Evolutionary conservation across 2,113 vertebrate species (phyloP).

Genomic region (Thunnus thynnus): DNA sequence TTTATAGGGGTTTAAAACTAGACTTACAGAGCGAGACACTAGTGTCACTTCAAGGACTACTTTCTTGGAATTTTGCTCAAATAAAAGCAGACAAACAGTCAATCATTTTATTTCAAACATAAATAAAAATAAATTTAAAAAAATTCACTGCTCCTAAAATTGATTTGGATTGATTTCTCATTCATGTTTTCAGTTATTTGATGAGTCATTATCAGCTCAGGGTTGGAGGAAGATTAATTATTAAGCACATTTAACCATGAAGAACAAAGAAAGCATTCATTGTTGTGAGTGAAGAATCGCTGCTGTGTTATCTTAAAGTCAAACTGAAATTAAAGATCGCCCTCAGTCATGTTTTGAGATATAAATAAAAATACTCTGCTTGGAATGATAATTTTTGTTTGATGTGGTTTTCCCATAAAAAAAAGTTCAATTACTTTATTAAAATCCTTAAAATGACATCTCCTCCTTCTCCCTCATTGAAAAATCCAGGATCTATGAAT

Average conservation of each 20-base stretch:
- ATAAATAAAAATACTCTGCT: too few species aligned
- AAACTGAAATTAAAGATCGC: too few species aligned
- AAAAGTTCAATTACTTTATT: too few species aligned
- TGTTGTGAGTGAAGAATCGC: neutral
- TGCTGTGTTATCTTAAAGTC: too few species aligned
- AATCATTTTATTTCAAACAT: neutral
- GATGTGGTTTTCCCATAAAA: too few species aligned
- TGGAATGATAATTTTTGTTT: too few species aligned
- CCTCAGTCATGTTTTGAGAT: too few species aligned
- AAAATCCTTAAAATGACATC: too few species aligned
- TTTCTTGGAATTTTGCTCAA: neutral
- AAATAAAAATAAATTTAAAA: neutral
- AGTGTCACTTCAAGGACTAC: neutral
- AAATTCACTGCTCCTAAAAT: too few species aligned
- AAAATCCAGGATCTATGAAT: too few species aligned
- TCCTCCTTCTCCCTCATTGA: too few species aligned
- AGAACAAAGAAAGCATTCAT: neutral
- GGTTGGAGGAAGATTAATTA: constrained; percentile 7
- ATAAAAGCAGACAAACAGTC: constrained; percentile 5
- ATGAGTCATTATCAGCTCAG: constrained; percentile 1
- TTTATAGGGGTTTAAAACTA: neutral
- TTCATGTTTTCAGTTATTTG: constrained; percentile 6
- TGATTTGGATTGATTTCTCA: neutral
- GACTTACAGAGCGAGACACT: constrained; percentile 5
- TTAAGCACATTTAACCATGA: neutral